phyloP scores from a whole-genome alignment of 2,113 vertebrate species.

The Menura novaehollandiae region DNA sequence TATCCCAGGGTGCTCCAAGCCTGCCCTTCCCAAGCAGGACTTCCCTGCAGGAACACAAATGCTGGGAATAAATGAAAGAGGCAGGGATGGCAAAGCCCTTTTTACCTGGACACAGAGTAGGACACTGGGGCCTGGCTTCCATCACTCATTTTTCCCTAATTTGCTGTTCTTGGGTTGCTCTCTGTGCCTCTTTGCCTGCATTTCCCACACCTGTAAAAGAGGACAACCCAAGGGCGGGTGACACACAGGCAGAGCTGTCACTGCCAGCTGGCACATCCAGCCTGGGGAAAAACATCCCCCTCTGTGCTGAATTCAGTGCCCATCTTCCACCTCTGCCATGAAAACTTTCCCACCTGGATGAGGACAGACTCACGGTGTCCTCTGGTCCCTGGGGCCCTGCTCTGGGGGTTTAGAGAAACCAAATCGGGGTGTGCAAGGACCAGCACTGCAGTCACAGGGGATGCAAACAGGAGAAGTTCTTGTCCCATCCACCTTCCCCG shows the following conservation, averaged over 20 bases:
- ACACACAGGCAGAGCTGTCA: not conserved
- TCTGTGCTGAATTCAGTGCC: not conserved
- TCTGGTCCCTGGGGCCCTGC: not conserved
- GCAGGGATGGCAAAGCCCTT: not conserved
- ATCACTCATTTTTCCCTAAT: not conserved
- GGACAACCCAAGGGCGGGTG: not conserved
- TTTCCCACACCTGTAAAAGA: not conserved
- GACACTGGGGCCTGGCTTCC: not conserved
- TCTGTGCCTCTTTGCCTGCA: not conserved
- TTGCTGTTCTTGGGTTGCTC: not conserved
- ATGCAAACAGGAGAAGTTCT: not conserved
- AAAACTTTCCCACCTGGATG: not conserved
- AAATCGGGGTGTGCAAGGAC: not conserved
- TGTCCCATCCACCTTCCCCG: not conserved
- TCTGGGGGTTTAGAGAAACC: not conserved
- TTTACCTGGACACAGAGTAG: too few relatives aligned
- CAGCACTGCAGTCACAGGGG: not conserved
- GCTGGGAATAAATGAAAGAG: not conserved
- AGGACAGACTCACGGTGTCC: not conserved
- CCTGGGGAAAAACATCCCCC: not conserved
- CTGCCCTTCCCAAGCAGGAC: not conserved
- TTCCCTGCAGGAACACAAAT: not conserved
- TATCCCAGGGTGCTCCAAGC: not conserved
- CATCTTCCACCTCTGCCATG: not conserved
- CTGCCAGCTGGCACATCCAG: too few relatives aligned